Percentiles rank a stretch among this genome's conserved stretches.
Conservation (phyloP, 2,888 invertebrate genomes). For the Mycogona germanica region DNA sequence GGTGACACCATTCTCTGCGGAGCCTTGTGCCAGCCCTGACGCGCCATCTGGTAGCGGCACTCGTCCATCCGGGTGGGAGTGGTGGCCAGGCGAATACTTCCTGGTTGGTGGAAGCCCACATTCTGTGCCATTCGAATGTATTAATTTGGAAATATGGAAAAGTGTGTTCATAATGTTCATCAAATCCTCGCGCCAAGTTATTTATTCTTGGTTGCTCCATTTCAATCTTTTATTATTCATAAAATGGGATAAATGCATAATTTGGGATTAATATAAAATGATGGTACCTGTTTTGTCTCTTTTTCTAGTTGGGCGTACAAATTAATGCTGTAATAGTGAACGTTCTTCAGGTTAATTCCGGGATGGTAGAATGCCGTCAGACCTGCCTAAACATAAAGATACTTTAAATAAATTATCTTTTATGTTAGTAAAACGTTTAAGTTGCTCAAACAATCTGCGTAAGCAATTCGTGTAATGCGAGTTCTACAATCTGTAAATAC, state of each 20-base stretch:
- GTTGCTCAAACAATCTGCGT: conserved; percentile 5
- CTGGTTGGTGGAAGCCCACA: conserved; percentile 34
- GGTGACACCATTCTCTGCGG: conserved; percentile 30
- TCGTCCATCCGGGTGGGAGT: conserved; percentile 34
- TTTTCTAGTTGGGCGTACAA: conserved; percentile 33
- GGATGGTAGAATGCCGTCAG: conserved; percentile 35
- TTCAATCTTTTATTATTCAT: neutral
- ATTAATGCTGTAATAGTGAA: conserved; percentile 34
- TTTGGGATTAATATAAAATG: neutral
- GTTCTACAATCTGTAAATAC: neutral
- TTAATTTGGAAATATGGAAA: too few species aligned
- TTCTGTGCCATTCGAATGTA: too few species aligned
- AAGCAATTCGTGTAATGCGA: neutral
- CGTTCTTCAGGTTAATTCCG: conserved; percentile 35
- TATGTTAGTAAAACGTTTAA: conserved; percentile 4
- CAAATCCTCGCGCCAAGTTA: neutral
- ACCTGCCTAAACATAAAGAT: conserved; percentile 30
- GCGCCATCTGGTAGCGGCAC: conserved; percentile 34
- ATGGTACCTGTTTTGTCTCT: conserved; percentile 35
- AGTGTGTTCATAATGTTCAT: neutral
- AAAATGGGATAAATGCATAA: neutral
- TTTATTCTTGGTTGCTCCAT: too few species aligned
- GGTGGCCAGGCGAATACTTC: conserved; percentile 36
- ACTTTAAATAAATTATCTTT: conserved; percentile 1
- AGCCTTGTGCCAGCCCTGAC: conserved; percentile 33